Evolutionary conservation across 2,888 invertebrate species (phyloP), one percentile per base, ranked within the genome.

Genomic region (Meteorus cinctellus): DNA sequence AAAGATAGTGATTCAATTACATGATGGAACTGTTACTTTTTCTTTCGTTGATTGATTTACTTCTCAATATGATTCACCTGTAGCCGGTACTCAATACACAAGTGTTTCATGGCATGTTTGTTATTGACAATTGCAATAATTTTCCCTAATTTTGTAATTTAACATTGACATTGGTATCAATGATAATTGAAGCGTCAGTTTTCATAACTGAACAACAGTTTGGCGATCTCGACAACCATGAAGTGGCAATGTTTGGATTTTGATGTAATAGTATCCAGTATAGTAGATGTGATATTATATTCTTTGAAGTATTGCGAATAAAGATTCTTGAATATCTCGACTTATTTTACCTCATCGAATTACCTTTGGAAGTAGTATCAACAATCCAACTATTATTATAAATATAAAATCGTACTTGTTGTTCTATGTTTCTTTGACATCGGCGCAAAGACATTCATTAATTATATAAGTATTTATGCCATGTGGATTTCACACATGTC

Each of bases 391-490:
- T 41, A 24, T 34, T n/a, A 63, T 65, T 19, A 34, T 41, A 34
- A 14, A 34, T 34, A 31, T 63, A 27, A 10, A 27, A 19, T n/a
- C 6, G 5, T 62, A 4, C 8, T 4, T 31, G 14, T 24, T 27
- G 4, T 29, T 24, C 1, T 24, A 48, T 24, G 27, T 51, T 31
- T 51, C 48, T 48, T 51, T 36, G 10, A 70, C 59, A 36, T 36
- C 69, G 59, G 36, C 59, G 27, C 55, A 59, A 29, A n/a, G 68
- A 68, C 48, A 41, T 31, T 36, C 31, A 36, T 55, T 34, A 31
- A 34, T 55, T 59, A 31, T 59, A 55, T 34, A 70, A 51, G n/a
- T 34, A 6, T 31, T 36, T 6, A n/a, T 24, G 24, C 19, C 69
- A 59, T 34, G 36, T 59, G 69, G 31, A 31, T 19, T 29, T 29